Evolutionary conservation across 2,888 invertebrate genomes (phyloP), one percentile per base, ranked within the genome.

Genomic region (Netelia melanura): DNA sequence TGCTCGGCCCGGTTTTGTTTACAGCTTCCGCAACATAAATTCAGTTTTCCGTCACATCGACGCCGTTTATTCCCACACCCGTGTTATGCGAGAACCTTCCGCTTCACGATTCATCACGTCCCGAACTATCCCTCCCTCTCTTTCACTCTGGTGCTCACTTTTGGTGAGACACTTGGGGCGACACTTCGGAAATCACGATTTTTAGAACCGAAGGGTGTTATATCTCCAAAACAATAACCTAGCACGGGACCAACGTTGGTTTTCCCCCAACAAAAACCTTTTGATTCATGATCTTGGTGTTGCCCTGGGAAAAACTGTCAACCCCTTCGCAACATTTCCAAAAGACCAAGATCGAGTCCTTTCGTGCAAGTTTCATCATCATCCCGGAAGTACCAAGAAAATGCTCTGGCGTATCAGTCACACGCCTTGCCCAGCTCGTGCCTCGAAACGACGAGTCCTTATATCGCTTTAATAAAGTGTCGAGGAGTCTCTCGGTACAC

Each of bases 21-120:
- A 87, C 88, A 89, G 87, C 87, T 90, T 90, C 89, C 90, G 87
- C 71, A 81, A 88, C 88, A 89, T 90, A 89, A 91, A 91, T 90
- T 87, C 87, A 87, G 88, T 90, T 91, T 90, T 89, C 90, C 89
- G 87, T 89, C 90, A 90, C 88, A 89, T 88, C 87, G 89, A 88
- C 87, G 86, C 88, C 87, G 90, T 90, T 90, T 89, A 89, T 86
- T 87, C 81, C 82, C 52, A 62, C 25, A 43, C 70, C 70, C 58
- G 58, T 9, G 65, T 44, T 21, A 25, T 44, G 68, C 61, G 58
- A 11, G 58, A 54, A 52, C 52, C 70, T 77, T 54, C 77, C 77
- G 78, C 72, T 75, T 74, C 74, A 62, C 64, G 23, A 64, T 67
- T 61, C 71, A 58, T 74, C 58, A 65, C 76, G 43, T 8, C 23